These are phyloP conservation scores for Ecliptopera silaceata DNA, from an alignment of 2,888 invertebrate species.

Conservation along the genomic window DNA sequence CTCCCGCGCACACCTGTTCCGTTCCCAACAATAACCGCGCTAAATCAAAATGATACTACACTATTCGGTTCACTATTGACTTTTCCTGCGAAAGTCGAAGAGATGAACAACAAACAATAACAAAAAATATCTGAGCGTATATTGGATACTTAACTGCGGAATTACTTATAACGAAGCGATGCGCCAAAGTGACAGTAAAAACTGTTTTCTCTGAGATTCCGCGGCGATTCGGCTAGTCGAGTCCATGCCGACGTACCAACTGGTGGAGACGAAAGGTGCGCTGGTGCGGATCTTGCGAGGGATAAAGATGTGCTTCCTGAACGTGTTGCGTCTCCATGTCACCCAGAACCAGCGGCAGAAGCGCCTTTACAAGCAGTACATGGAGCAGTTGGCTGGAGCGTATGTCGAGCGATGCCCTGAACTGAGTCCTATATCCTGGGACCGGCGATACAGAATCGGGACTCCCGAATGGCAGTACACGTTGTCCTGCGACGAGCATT, in stretches of 20 bases:
- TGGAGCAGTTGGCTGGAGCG: slow-evolving; percentile 75
- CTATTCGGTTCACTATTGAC: slow-evolving; percentile 61
- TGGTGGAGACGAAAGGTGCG: slow-evolving; percentile 56
- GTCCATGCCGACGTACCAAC: slow-evolving; percentile 66
- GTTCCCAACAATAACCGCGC: slow-evolving; percentile 33
- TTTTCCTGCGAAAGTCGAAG: slow-evolving; percentile 70
- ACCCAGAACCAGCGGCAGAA: slow-evolving; percentile 79
- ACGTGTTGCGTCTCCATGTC: slow-evolving; percentile 81
- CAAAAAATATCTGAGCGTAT: slow-evolving; percentile 10
- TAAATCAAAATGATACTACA: slow-evolving; percentile 42
- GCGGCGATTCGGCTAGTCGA: slow-evolving; percentile 51
- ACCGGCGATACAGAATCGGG: slow-evolving; percentile 53
- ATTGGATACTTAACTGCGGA: slow-evolving; percentile 18
- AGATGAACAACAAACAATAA: slow-evolving; percentile 50
- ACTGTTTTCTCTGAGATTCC: slow-evolving; percentile 68
- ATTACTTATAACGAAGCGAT: slow-evolving; percentile 50
- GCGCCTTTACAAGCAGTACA: slow-evolving; percentile 77
- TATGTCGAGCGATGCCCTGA: slow-evolving; percentile 74
- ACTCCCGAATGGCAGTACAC: slow-evolving; percentile 70
- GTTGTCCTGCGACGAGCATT: slow-evolving; percentile 58
- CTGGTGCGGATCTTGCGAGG: slow-evolving; percentile 47
- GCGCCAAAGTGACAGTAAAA: slow-evolving; percentile 55
- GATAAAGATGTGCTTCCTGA: slow-evolving; percentile 82
- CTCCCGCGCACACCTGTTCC: slow-evolving; percentile 50
- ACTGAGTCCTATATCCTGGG: slow-evolving; percentile 59